A percentile compares a stretch with the other conserved stretches of the same genome.
phyloP scores from a whole-genome alignment of 53 echinoderm and acorn worm genomes.

The Mesocentrotus franciscanus region DNA sequence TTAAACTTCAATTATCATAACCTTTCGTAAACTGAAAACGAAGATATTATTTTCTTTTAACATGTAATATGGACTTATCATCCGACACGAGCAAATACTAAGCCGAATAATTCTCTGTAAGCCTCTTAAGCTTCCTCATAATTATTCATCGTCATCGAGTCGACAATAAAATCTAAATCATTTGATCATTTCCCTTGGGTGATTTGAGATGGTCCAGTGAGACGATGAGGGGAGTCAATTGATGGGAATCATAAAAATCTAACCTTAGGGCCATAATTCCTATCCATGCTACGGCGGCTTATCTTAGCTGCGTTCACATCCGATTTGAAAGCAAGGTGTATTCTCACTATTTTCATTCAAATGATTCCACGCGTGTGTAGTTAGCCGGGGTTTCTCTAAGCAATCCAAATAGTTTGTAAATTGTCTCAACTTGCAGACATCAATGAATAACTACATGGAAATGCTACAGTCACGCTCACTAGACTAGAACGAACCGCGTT shows the following conservation, averaged over 20 bases:
- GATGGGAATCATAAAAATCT: neutral
- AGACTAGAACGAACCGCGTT: too few species aligned
- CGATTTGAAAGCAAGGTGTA: neutral
- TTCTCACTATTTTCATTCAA: neutral
- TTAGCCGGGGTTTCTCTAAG: neutral
- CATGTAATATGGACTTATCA: neutral
- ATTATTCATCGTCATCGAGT: neutral
- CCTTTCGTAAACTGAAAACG: neutral
- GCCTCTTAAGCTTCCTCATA: neutral
- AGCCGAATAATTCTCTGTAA: neutral
- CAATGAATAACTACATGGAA: neutral
- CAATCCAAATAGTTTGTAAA: neutral
- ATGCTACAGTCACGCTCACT: too few species aligned
- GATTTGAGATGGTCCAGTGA: neutral
- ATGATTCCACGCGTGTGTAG: neutral
- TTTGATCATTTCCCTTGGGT: neutral
- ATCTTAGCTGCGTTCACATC: neutral
- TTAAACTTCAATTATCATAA: too few species aligned
- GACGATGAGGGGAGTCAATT: neutral
- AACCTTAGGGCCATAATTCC: neutral
- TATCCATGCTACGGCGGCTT: neutral
- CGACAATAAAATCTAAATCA: slow-evolving; percentile 5
- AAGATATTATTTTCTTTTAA: neutral
- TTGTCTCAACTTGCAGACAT: neutral
- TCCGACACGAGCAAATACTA: neutral